Conservation (phyloP, 2,113 vertebrate species). For the Morphnarchus princeps region DNA sequence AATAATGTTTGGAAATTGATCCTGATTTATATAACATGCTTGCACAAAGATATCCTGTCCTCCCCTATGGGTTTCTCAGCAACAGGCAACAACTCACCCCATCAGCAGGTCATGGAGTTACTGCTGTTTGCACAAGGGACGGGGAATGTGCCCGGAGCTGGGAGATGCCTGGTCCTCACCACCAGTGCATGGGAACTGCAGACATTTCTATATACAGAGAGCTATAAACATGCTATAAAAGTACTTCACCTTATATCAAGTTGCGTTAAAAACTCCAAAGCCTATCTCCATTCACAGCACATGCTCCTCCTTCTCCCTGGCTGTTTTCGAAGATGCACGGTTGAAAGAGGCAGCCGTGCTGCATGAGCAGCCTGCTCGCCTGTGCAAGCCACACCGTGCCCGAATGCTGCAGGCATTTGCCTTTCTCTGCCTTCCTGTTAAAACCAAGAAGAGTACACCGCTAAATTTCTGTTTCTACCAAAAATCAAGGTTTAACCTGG, state of each 20-base stretch:
- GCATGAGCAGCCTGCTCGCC: no score
- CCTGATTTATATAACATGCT: background rate
- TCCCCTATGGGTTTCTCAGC: background rate
- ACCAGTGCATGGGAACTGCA: background rate
- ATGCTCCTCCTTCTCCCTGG: background rate
- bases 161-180: background rate
- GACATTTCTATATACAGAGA: background rate
- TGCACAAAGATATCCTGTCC: background rate
- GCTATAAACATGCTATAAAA: background rate
- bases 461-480: background rate
- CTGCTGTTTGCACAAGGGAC: background rate
- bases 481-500: background rate
- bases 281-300: no score
- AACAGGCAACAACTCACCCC: background rate
- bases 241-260: background rate
- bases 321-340: background rate
- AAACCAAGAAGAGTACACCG: background rate
- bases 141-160: background rate
- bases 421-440: background rate
- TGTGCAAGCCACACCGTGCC: accelerated
- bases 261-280: background rate
- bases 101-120: background rate
- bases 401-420: background rate
- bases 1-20: background rate
- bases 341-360: background rate